phyloP scores from a whole-genome alignment of 1,140 invertebrate genomes.

The Oreohelix idahoensis region DNA sequence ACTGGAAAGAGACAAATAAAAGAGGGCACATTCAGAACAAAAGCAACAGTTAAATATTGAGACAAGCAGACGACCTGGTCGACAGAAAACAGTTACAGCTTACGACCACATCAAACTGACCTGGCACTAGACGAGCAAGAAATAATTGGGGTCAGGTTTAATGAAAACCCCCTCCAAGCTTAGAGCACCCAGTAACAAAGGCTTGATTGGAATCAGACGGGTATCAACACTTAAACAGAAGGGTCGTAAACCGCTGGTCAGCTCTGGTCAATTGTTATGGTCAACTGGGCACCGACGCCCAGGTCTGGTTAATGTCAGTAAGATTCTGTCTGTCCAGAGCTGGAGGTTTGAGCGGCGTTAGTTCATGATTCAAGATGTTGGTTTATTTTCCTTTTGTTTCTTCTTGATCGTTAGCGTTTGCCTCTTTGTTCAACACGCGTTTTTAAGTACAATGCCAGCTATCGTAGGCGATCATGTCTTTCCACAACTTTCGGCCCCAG shows the following conservation, averaged over 20 bases:
- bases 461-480: no score
- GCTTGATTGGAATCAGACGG: not conserved
- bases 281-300: not conserved
- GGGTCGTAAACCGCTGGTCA: not conserved
- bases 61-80: not conserved
- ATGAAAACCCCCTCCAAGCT: not conserved
- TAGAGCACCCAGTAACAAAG: not conserved
- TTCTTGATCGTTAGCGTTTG: no score
- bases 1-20: not conserved
- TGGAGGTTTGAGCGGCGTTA: not conserved
- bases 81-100: not conserved
- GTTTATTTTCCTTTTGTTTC: no score
- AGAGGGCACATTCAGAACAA: no score
- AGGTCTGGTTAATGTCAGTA: not conserved
- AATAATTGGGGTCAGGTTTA: not conserved
- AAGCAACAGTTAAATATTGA: not conserved
- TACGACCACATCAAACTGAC: not conserved
- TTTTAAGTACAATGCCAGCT: no score
- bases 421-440: no score
- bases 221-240: not conserved
- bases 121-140: not conserved
- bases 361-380: no score
- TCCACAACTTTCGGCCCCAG: no score
- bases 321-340: not conserved
- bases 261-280: not conserved